These are phyloP conservation scores for Gymnopithys bicolor DNA, from an alignment of 2,797 vertebrate species.

Conservation along the genomic window DNA sequence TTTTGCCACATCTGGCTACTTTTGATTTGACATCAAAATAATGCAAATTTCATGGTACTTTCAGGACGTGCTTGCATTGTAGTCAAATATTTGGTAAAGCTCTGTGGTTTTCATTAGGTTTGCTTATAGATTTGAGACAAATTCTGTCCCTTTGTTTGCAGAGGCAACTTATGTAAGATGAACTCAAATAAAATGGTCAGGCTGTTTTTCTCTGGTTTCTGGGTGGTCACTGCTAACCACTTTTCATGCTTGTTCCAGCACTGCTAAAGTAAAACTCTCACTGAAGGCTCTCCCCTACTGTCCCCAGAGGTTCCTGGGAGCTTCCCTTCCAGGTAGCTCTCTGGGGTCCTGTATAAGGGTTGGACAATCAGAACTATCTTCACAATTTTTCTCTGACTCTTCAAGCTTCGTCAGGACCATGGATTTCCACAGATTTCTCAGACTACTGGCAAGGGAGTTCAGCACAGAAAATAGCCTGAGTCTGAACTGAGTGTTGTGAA, in stretches of 20 bases:
- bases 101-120: not conserved
- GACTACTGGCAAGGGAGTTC: not conserved
- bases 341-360: not conserved
- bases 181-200: not conserved
- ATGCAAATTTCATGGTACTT: not conserved
- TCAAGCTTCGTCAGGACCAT: not conserved
- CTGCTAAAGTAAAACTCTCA: not conserved
- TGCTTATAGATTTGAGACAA: not conserved
- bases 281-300: not conserved
- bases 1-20: not conserved
- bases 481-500: not conserved
- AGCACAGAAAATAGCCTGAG: not conserved
- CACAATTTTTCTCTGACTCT: not conserved
- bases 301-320: not conserved
- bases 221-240: not conserved
- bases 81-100: not conserved
- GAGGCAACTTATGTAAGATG: not conserved
- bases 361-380: not conserved
- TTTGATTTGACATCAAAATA: conserved; percentile 16
- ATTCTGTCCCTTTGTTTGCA: not conserved
- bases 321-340: not conserved
- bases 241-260: not conserved
- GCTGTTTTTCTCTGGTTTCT: not conserved
- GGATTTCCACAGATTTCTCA: not conserved
- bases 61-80: not conserved